These are phyloP conservation scores for Capromys pilorides DNA, from an alignment of 2,797 vertebrate species.

Conservation along the genomic window DNA sequence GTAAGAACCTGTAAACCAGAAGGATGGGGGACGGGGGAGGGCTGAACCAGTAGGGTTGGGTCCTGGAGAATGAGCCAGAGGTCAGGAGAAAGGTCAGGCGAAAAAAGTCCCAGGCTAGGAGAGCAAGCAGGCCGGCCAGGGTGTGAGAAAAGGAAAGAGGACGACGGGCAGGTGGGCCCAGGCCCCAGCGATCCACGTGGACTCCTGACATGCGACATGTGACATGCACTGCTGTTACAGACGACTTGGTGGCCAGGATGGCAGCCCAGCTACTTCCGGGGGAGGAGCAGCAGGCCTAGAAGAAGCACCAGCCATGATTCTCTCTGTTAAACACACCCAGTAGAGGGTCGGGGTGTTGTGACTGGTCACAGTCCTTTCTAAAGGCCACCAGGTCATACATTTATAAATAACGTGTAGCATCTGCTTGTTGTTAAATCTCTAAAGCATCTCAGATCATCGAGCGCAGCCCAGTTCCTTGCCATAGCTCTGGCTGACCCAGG, in stretches of 20 bases:
- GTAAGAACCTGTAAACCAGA: neutral
- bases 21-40: neutral
- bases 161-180: neutral
- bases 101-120: neutral
- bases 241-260: neutral
- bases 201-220: fast-evolving
- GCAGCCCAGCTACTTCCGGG: neutral
- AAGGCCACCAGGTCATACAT: neutral
- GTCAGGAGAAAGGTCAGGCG: neutral
- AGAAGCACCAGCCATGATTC: neutral
- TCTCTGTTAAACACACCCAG: neutral
- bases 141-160: neutral
- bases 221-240: fast-evolving
- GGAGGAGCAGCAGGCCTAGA: neutral
- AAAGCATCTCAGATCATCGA: neutral
- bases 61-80: neutral
- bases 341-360: neutral
- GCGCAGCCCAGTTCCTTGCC: neutral
- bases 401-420: neutral
- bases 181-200: neutral
- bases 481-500: neutral
- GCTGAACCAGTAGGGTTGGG: neutral
- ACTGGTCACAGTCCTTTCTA: neutral
- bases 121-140: neutral
- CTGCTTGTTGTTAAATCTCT: neutral